Base-by-base conservation (phyloP, 2,888 invertebrate species). In the Lydus trimaculatus region DNA sequence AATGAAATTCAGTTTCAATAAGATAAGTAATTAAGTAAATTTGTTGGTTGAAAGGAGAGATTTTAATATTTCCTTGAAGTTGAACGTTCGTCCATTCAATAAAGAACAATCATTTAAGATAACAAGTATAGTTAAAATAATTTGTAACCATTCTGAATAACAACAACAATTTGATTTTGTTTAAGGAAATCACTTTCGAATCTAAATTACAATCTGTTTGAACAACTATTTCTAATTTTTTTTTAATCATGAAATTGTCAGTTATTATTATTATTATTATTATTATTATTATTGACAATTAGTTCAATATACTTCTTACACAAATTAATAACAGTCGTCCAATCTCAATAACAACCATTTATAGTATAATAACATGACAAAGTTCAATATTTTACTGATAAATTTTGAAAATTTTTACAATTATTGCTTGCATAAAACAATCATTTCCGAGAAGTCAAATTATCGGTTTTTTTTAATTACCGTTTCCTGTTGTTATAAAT, bases 381-480 rank as follows among this genome's bases (percentile, higher is more conserved):
- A 48, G 48, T 20, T 48, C 48, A 48, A 17, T n/a, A n/a, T 1
- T 43, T n/a, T 43, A 43, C 20, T 20, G 48, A 48, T 48, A 48
- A 20, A 20, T 48, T 48, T 48, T 48, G 20, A 20, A 3, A 1
- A 8, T 43, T n/a, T 48, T 48, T 11, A 20, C 17, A 48, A 48
- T 2, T 48, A 48, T 48, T 48, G 48, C 48, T 48, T 48, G 48
- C 48, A 48, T 48, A 48, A 48, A 48, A 48, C 20, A 48, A 48
- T 48, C 8, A 48, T 48, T 48, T 48, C 48, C 11, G 13, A 48
- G 48, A 48, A 48, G 20, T 48, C 20, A 20, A 48, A 20, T 48
- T 48, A 48, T 48, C 48, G 11, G 11, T 48, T 48, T 48, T 20
- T 48, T 20, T 3, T 11, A 48, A 48, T 48, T 48, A 48, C 20